Percentiles rank a stretch among this genome's conserved stretches.
Evolutionary conservation across 2,797 vertebrate species (phyloP).

Genomic region (Fundulus diaphanus): DNA sequence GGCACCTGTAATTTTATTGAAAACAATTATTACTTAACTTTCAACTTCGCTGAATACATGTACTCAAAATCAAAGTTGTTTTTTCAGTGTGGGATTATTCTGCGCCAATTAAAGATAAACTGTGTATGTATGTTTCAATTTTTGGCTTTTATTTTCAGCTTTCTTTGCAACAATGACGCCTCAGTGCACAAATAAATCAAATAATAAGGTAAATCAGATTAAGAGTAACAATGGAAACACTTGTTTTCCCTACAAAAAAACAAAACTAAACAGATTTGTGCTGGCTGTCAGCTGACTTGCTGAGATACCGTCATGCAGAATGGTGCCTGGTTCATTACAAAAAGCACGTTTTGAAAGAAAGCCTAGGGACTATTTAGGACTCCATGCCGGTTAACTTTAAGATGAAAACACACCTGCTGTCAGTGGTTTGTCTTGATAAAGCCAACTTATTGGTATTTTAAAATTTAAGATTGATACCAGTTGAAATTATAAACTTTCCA

Average conservation of each 20-base stretch:
- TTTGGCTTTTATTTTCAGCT: background rate
- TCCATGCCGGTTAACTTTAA: background rate
- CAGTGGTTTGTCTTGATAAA: background rate
- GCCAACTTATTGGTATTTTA: background rate
- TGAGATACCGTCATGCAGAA: background rate
- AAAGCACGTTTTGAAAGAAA: conserved; percentile 8
- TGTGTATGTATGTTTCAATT: background rate
- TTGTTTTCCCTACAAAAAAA: conserved; percentile 13
- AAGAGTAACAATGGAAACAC: conserved; percentile 2
- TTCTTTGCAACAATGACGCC: background rate
- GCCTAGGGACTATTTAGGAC: background rate
- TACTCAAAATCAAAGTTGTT: too few species aligned
- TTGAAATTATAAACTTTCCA: background rate
- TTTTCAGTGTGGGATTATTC: too few species aligned
- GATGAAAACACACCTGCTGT: background rate
- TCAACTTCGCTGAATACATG: too few species aligned
- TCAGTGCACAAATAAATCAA: background rate
- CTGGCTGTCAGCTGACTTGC: conserved; percentile 33
- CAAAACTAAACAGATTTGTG: background rate
- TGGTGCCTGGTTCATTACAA: background rate
- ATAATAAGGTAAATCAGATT: conserved; percentile 11
- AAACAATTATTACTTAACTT: background rate
- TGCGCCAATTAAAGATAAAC: too few species aligned
- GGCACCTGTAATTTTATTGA: background rate
- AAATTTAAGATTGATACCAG: background rate